Evolutionary conservation across 1,140 invertebrate genomes (phyloP), one percentile per base, ranked within the genome.

Genomic region (Bombus polaris): DNA sequence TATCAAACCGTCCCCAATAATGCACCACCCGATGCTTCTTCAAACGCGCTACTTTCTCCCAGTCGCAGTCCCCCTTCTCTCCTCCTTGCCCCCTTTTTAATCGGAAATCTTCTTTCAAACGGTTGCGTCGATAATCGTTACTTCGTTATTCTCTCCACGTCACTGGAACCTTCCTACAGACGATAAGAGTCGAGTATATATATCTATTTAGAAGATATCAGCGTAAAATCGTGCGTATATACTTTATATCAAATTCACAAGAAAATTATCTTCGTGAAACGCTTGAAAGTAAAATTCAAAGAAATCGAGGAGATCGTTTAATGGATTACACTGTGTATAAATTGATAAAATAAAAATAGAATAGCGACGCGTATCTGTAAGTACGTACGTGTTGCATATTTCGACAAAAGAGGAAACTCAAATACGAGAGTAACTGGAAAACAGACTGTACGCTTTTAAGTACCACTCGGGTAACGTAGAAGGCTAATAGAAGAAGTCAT

Each of bases 401-500:
- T 80, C 35, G 42, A 80, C 53, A 13, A 80, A 81, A 57, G 42
- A 47, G 18, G 22, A 37, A 39, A 42, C 22, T 68, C 37, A 4
- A 82, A 28, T 35, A 66, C 15, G 15, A 39, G 66, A 76, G 37
- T 68, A n/a, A 66, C n/a, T 85, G 13, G 59, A 81, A 85, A 81
- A 73, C 83, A 85, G 86, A 71, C 83, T 62, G 71, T 65, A 66
- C 47, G 44, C 32, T 42, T 57, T 88, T 39, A 79, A 91, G 87
- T 79, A 81, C 65, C 82, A 83, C 90, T 91, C 73, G 83, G 8
- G 81, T 86, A 92, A 94, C 89, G 42, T 91, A 93, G 88, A 92
- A 87, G 89, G 91, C 94, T 95, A 95, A 94, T 95, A 93, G 88
- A 93, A 93, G 91, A 93, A 94, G 92, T 94, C 94, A 91, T 91